Evolutionary conservation across 2,888 invertebrate genomes (phyloP).

Genomic region (Glomeris marginata): DNA sequence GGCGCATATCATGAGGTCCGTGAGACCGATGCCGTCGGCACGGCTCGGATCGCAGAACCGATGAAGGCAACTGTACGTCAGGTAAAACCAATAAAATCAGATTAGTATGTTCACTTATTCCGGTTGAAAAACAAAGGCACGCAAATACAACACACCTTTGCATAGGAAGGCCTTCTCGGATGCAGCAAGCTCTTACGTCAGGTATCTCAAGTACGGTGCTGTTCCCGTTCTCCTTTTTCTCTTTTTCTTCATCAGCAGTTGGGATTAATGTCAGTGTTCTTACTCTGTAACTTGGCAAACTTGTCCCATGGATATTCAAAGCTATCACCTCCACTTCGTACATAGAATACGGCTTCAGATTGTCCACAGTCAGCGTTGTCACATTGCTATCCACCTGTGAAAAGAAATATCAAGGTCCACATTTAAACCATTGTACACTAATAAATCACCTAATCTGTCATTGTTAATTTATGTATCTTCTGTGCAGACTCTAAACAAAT

Average conservation of each 20-base stretch:
- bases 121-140: neutral
- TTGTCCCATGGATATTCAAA: constrained; percentile 55
- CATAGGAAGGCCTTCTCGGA: constrained; percentile 53
- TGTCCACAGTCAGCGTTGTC: constrained; percentile 40
- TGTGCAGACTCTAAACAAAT: too few relatives aligned
- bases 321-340: constrained; percentile 62
- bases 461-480: too few relatives aligned
- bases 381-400: constrained; percentile 9
- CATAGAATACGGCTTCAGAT: constrained; percentile 62
- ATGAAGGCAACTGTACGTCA: constrained; percentile 48
- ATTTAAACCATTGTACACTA: too few relatives aligned
- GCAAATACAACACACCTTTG: constrained; percentile 33
- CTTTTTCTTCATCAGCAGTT: constrained; percentile 25
- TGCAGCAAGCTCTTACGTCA: constrained; percentile 57
- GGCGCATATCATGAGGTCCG: constrained; percentile 76
- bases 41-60: constrained; percentile 61
- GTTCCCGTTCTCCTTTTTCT: constrained; percentile 31
- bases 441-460: too few relatives aligned
- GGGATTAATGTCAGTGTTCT: constrained; percentile 55
- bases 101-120: too few relatives aligned
- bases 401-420: neutral
- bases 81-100: constrained; percentile 6
- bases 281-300: constrained; percentile 56
- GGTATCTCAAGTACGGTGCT: constrained; percentile 48
- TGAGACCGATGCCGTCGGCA: constrained; percentile 43